A percentile compares a stretch with the other conserved stretches of the same genome.
These are phyloP conservation scores for Solenopsis fugax DNA, from an alignment of 1,140 invertebrate species.

Conservation along the genomic window DNA sequence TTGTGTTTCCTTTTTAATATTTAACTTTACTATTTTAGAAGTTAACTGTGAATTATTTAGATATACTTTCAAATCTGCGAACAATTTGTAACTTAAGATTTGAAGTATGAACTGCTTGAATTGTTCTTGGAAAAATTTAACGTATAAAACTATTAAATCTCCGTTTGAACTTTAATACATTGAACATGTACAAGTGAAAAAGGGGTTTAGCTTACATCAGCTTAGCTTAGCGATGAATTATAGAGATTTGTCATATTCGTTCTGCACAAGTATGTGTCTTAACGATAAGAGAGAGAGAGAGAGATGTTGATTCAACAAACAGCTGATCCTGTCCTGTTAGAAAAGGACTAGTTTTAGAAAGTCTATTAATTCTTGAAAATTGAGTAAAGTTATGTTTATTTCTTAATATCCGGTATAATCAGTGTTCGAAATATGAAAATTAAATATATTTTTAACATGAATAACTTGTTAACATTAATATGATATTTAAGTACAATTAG, in stretches of 20 bases:
- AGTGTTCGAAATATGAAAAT: not conserved
- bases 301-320: conserved; percentile 19
- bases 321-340: not conserved
- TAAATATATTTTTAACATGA: not conserved
- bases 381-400: conserved; percentile 11
- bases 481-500: not conserved
- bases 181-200: not conserved
- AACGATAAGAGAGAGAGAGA: too few species aligned
- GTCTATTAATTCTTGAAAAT: conserved; percentile 20
- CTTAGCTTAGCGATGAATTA: conserved; percentile 5
- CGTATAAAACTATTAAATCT: not conserved
- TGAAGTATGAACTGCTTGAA: not conserved
- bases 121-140: not conserved
- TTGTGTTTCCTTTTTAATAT: not conserved
- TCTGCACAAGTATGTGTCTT: not conserved
- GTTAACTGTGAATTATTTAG: not conserved
- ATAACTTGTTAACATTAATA: not conserved
- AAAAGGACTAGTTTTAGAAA: not conserved
- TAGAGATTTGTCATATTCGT: conserved; percentile 25
- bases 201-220: not conserved
- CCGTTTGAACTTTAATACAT: not conserved
- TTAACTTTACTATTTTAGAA: not conserved
- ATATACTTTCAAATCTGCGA: not conserved
- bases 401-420: not conserved
- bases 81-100: not conserved